Conservation (phyloP, 2,113 vertebrate species). For the Hemibagrus wyckioides region DNA sequence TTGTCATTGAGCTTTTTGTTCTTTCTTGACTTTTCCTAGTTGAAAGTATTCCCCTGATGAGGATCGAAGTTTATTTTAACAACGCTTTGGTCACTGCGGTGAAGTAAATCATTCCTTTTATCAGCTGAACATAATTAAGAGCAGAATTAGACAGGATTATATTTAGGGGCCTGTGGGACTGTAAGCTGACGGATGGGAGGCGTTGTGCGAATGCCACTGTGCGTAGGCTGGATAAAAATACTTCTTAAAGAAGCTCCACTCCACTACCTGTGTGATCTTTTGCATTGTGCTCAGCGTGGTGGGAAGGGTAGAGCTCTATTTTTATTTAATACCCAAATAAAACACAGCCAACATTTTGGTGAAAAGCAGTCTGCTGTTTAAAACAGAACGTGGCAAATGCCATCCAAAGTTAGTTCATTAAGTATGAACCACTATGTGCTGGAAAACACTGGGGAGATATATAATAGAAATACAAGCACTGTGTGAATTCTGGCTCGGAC, state of each 20-base stretch:
- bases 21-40: background rate
- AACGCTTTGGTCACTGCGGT: conserved; percentile 14
- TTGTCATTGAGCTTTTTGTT: background rate
- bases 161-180: conserved; percentile 41
- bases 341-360: background rate
- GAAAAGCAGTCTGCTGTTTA: background rate
- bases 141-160: conserved; percentile 49
- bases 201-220: conserved; percentile 17
- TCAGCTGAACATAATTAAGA: conserved; percentile 49
- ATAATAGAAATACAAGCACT: background rate
- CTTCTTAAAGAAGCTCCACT: conserved; percentile 45
- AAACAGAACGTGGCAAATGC: background rate
- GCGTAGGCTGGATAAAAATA: conserved; percentile 46
- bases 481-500: background rate
- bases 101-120: conserved; percentile 36
- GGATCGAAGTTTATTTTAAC: conserved; percentile 29
- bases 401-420: background rate
- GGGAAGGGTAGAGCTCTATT: background rate
- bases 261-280: conserved; percentile 35
- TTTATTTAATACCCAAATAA: conserved; percentile 4
- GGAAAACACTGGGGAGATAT: background rate
- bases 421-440: background rate
- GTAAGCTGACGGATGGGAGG: conserved; percentile 16
- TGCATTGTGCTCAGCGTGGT: background rate
- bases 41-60: conserved; percentile 9